Conservation (phyloP, 2,113 vertebrate species). For the Pandion haliaetus region DNA sequence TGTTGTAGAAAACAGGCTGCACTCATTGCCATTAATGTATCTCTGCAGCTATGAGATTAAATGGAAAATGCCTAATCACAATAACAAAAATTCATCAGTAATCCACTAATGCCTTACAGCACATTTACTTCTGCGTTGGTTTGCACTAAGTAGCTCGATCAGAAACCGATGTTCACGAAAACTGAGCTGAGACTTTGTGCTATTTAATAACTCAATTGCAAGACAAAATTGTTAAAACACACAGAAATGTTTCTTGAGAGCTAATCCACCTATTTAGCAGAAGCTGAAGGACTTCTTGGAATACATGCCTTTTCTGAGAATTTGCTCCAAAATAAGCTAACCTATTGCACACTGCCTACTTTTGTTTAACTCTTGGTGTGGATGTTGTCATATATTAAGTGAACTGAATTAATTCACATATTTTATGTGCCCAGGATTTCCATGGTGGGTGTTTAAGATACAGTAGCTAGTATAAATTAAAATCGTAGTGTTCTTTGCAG, state of each 20-base stretch:
- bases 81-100: neutral
- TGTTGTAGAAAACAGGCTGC: neutral
- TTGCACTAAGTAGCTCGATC: neutral
- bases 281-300: neutral
- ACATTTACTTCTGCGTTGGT: neutral
- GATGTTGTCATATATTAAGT: neutral
- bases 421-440: neutral
- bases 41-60: neutral
- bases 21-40: neutral
- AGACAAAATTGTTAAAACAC: neutral
- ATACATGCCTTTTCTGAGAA: neutral
- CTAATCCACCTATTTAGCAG: neutral
- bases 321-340: neutral
- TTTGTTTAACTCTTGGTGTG: neutral
- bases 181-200: neutral
- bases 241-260: neutral
- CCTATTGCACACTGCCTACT: neutral
- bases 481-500: neutral
- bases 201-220: neutral
- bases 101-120: neutral
- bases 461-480: neutral
- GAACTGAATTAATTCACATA: neutral
- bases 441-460: neutral
- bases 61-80: neutral
- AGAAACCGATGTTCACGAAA: neutral